Evolutionary conservation across 2,113 vertebrate species (phyloP).

Genomic region (Ptyas mucosa): DNA sequence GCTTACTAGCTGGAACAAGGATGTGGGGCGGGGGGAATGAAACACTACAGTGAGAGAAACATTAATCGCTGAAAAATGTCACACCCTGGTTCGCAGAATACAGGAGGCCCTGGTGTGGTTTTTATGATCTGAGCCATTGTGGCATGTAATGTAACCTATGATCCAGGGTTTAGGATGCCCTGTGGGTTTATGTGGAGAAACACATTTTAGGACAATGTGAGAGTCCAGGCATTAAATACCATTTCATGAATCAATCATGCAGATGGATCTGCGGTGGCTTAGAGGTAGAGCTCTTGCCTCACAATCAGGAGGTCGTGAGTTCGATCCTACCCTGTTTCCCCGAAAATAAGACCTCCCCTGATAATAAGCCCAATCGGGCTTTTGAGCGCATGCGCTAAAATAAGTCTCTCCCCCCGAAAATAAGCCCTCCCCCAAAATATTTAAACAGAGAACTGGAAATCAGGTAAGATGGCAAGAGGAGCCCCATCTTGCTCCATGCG

Average conservation of each 20-base stretch:
- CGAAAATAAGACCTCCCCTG: too few species aligned
- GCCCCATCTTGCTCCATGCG: too few species aligned
- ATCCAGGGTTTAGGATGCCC: background rate
- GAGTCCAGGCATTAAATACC: background rate
- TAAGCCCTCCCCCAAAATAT: too few species aligned
- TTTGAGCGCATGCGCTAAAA: too few species aligned
- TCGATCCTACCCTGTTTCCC: too few species aligned
- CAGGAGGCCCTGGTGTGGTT: background rate
- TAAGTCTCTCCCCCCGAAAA: too few species aligned
- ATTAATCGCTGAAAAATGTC: background rate
- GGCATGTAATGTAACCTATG: background rate
- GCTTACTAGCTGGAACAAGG: background rate
- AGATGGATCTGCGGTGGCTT: too few species aligned
- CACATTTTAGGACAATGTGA: background rate
- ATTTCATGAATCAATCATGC: background rate
- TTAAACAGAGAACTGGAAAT: too few species aligned
- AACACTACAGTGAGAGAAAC: background rate
- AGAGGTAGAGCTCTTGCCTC: too few species aligned
- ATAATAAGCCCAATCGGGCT: too few species aligned
- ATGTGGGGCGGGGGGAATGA: fast-evolving
- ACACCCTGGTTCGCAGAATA: background rate
- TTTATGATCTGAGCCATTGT: background rate
- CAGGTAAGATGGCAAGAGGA: too few species aligned
- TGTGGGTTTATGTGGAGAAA: background rate
- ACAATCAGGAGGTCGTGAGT: too few species aligned